These are phyloP conservation scores for Lytechinus variegatus DNA, from an alignment of 35 echinoderm and acorn worm species.

Conservation along the genomic window DNA sequence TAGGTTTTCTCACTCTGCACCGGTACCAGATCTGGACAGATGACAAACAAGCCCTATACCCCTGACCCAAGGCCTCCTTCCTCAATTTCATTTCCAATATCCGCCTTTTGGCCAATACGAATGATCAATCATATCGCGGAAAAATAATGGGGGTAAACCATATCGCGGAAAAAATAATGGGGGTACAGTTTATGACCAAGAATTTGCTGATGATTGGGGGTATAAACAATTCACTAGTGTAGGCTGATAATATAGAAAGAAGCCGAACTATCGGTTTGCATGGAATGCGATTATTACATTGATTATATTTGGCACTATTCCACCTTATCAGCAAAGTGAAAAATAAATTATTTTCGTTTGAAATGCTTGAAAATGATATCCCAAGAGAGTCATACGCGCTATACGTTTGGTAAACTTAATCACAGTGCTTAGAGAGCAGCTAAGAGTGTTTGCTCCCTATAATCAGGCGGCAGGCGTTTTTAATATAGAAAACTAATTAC, in stretches of 20 bases:
- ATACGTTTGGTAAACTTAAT: not conserved
- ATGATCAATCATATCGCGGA: not conserved
- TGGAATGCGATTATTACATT: not conserved
- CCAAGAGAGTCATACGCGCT: not conserved
- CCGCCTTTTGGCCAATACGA: not conserved
- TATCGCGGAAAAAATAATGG: not conserved
- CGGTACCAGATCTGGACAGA: too few relatives aligned
- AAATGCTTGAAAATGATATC: not conserved
- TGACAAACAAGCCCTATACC: not conserved
- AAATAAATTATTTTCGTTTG: not conserved
- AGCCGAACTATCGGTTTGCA: not conserved
- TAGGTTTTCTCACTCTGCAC: too few relatives aligned
- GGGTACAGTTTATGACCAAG: not conserved
- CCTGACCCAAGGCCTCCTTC: not conserved
- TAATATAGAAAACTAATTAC: constrained; percentile 1
- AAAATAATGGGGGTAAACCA: not conserved
- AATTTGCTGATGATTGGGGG: not conserved
- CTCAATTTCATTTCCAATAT: not conserved
- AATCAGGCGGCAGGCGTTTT: not conserved
- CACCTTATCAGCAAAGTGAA: not conserved
- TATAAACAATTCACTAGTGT: not conserved
- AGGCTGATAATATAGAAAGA: not conserved
- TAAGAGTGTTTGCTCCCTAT: not conserved
- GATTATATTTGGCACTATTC: not conserved
- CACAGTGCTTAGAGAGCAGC: not conserved